Percentiles rank a stretch among this genome's conserved stretches.
Evolutionary conservation across 2,113 vertebrate genomes (phyloP).

Genomic region (Tautogolabrus adspersus): DNA sequence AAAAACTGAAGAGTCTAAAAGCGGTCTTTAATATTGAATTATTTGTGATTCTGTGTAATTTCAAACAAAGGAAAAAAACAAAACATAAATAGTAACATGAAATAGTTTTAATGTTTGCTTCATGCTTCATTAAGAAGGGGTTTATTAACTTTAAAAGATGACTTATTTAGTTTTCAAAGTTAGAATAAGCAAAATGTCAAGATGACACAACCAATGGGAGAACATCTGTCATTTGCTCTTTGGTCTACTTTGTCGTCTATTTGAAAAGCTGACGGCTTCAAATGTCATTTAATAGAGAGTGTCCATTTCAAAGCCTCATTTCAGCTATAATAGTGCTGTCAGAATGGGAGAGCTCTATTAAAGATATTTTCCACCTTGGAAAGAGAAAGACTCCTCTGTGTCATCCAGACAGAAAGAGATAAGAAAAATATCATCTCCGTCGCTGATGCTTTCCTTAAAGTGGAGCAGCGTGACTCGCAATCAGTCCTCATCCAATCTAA

Average conservation of each 20-base stretch:
- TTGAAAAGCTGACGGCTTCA: conserved; percentile 52
- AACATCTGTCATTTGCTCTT: conserved; percentile 52
- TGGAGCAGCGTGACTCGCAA: conserved; percentile 30
- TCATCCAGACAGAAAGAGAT: conserved; percentile 46
- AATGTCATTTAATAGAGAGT: conserved; percentile 57
- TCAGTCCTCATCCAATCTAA: conserved; percentile 50
- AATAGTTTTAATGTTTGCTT: no score
- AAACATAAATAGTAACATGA: no score
- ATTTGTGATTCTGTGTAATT: no score
- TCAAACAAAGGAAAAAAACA: no score
- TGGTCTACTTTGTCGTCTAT: conserved; percentile 47
- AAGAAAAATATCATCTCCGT: conserved; percentile 52
- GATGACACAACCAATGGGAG: conserved; percentile 33
- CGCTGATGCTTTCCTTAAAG: conserved; percentile 30
- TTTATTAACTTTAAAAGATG: background rate
- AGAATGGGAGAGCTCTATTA: conserved; percentile 30
- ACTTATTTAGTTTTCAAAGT: background rate
- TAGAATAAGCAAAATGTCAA: conserved; percentile 38
- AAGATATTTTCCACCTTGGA: conserved; percentile 55
- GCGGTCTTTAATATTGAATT: no score
- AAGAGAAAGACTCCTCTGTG: conserved; percentile 38
- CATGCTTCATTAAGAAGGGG: no score
- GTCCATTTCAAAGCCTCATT: conserved; percentile 56
- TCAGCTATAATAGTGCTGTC: conserved; percentile 55
- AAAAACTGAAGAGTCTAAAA: no score